Conservation (phyloP, 2,797 vertebrate species). For the Neopelma chrysocephalum region DNA sequence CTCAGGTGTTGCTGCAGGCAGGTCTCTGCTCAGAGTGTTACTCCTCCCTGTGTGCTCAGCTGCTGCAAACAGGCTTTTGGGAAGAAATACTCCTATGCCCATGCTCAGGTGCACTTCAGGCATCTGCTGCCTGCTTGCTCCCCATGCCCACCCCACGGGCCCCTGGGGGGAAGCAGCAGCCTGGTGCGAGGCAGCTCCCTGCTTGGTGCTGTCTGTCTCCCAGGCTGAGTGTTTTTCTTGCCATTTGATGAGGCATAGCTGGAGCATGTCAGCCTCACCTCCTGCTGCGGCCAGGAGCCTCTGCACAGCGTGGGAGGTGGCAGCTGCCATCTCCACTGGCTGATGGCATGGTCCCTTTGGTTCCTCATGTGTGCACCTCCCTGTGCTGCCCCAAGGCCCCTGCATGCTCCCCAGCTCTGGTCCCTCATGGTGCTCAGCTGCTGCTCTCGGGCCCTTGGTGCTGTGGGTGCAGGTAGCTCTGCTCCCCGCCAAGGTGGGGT, state of each 20-base stretch:
- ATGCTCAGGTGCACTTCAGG: neutral
- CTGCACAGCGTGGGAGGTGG: neutral
- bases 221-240: neutral
- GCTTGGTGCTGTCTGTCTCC: neutral
- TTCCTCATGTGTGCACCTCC: rapidly evolving
- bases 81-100: neutral
- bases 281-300: neutral
- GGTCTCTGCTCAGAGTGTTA: neutral
- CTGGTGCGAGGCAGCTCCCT: neutral
- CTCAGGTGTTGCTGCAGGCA: neutral
- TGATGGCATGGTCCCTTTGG: rapidly evolving
- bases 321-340: neutral
- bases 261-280: neutral
- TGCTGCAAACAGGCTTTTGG: neutral
- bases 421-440: neutral
- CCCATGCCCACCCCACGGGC: rapidly evolving
- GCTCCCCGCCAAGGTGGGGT: rapidly evolving
- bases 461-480: neutral
- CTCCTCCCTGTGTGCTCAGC: neutral
- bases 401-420: neutral
- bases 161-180: neutral
- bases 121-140: neutral
- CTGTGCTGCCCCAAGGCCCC: rapidly evolving
- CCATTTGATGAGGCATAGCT: neutral
- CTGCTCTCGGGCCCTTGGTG: neutral